phyloP scores from a whole-genome alignment of 2,888 invertebrate species.

The Torymus auratus region DNA sequence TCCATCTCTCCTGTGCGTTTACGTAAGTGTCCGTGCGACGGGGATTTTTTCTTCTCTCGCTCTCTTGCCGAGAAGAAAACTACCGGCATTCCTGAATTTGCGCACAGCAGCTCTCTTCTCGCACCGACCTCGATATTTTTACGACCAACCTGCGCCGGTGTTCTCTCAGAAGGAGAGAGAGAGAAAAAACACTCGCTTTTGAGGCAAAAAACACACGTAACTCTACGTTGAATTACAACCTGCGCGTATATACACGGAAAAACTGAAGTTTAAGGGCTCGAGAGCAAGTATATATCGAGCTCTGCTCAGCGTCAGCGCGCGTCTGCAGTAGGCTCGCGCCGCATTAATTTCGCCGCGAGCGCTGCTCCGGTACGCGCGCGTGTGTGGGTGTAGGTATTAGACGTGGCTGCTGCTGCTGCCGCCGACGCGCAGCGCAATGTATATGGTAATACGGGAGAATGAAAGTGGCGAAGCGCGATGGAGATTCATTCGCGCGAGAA shows the following conservation, averaged over 20 bases:
- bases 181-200: constrained; percentile 16
- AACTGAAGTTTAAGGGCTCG: too few relatives aligned
- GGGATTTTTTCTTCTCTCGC: constrained; percentile 13
- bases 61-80: not conserved
- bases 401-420: too few relatives aligned
- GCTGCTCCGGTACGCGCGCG: too few relatives aligned
- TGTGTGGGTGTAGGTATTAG: too few relatives aligned
- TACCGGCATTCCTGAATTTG: not conserved
- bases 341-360: too few relatives aligned
- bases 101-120: not conserved
- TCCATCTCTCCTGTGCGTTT: constrained; percentile 27
- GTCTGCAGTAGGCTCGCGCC: too few relatives aligned
- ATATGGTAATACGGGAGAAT: not conserved
- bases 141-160: constrained; percentile 64
- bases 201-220: not conserved
- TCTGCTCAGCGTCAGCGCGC: too few relatives aligned
- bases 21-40: constrained; percentile 54
- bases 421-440: too few relatives aligned
- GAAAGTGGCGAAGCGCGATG: constrained; percentile 2
- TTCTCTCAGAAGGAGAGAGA: not conserved
- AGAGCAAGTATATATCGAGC: too few relatives aligned
- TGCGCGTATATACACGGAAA: too few relatives aligned
- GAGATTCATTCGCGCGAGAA: constrained; percentile 16
- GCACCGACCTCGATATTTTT: constrained; percentile 66
- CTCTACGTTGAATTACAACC: too few relatives aligned